Percentiles rank a stretch among this genome's conserved stretches.
Conservation (phyloP, 2,113 vertebrate genomes). For the Irena cyanogastra region DNA sequence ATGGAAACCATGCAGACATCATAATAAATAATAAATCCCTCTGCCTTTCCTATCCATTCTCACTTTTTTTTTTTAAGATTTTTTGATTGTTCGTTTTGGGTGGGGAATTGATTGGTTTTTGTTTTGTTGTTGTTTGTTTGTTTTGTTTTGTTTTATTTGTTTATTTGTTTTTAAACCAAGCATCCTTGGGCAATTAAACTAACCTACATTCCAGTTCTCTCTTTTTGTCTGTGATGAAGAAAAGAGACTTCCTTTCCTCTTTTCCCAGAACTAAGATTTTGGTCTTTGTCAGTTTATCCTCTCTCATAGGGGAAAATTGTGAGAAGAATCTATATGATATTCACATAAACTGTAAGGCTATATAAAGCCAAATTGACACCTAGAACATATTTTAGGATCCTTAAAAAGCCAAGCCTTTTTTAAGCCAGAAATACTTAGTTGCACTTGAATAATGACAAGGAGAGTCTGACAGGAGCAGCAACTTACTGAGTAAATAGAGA, state of each 20-base stretch:
- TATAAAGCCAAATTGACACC: not conserved
- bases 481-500: not conserved
- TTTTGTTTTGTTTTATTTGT: not conserved
- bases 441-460: not conserved
- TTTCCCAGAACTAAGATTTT: not conserved
- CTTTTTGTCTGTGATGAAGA: not conserved
- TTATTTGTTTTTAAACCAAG: not conserved
- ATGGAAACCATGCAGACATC: not conserved
- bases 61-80: not conserved
- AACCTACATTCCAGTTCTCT: not conserved
- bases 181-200: not conserved
- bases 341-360: not conserved
- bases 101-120: not conserved
- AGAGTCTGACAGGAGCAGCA: not conserved
- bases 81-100: not conserved
- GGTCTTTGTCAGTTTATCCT: not conserved
- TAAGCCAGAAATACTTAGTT: not conserved
- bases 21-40: not conserved
- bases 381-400: not conserved
- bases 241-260: not conserved
- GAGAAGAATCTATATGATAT: not conserved
- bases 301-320: not conserved
- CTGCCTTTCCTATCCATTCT: not conserved
- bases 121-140: not conserved
- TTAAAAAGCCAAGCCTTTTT: not conserved